Evolutionary conservation across 2,113 vertebrate genomes (phyloP).

Genomic region (Pelecanoides urinatrix): DNA sequence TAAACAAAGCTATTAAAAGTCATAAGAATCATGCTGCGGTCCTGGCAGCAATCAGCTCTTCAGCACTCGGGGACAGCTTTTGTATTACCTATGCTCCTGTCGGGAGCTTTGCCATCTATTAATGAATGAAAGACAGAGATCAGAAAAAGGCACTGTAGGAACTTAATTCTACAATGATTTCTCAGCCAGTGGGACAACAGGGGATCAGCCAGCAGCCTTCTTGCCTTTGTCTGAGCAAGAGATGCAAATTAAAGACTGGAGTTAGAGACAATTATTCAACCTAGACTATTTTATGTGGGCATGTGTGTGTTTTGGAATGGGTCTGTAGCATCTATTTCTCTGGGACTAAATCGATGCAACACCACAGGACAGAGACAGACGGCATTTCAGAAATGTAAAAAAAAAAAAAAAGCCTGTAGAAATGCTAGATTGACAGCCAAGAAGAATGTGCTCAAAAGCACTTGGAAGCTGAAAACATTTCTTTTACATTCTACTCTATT

Average conservation of each 20-base stretch:
- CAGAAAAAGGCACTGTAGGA: neutral
- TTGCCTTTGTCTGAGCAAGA: neutral
- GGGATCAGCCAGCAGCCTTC: neutral
- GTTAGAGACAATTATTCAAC: neutral
- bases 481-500: neutral
- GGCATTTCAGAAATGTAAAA: neutral
- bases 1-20: neutral
- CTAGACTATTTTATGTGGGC: neutral
- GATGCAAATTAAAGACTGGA: neutral
- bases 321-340: neutral
- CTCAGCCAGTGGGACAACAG: neutral
- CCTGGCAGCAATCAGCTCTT: neutral
- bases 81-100: neutral
- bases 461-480: neutral
- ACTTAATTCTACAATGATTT: neutral
- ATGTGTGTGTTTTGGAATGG: neutral
- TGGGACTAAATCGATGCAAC: neutral
- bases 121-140: neutral
- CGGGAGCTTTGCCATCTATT: neutral
- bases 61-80: neutral
- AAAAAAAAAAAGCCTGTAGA: neutral
- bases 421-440: neutral
- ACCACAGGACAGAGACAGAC: neutral
- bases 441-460: neutral
- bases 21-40: neutral